phyloP scores from a whole-genome alignment of 2,113 vertebrate genomes.

The Dolichotis patagonum region DNA sequence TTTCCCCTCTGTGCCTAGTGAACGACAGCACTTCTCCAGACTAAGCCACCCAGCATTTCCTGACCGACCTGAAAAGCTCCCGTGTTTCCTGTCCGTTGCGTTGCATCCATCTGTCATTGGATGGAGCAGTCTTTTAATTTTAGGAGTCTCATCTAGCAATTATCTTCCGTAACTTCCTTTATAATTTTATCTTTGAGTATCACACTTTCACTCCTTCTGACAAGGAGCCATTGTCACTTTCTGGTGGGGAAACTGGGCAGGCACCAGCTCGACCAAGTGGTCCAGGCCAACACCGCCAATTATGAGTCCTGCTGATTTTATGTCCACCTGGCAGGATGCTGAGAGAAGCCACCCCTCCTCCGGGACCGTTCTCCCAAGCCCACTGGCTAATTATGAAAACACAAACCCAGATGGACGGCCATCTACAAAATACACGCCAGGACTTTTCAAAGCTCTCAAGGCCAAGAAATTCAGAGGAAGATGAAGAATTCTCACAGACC shows the following conservation, averaged over 20 bases:
- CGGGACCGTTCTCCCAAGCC: neutral
- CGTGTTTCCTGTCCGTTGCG: neutral
- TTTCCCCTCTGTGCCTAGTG: neutral
- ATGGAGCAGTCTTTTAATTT: neutral
- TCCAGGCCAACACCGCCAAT: neutral
- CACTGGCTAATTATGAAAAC: neutral
- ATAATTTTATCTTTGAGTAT: neutral
- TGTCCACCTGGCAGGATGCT: fast-evolving
- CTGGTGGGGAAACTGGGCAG: neutral
- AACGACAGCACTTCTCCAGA: neutral
- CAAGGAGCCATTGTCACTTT: neutral
- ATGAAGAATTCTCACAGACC: neutral
- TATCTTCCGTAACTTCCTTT: neutral
- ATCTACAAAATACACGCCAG: neutral
- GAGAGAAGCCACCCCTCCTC: neutral
- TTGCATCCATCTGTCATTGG: neutral
- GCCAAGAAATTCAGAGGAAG: neutral
- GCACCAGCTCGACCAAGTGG: neutral
- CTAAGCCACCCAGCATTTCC: neutral
- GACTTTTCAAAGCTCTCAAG: neutral
- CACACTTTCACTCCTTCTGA: neutral
- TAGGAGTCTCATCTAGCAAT: neutral
- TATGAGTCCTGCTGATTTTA: neutral
- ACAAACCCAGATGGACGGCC: neutral
- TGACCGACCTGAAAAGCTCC: neutral